Base-by-base conservation (phyloP, 2,888 invertebrate species). In the Pammene aurita region DNA sequence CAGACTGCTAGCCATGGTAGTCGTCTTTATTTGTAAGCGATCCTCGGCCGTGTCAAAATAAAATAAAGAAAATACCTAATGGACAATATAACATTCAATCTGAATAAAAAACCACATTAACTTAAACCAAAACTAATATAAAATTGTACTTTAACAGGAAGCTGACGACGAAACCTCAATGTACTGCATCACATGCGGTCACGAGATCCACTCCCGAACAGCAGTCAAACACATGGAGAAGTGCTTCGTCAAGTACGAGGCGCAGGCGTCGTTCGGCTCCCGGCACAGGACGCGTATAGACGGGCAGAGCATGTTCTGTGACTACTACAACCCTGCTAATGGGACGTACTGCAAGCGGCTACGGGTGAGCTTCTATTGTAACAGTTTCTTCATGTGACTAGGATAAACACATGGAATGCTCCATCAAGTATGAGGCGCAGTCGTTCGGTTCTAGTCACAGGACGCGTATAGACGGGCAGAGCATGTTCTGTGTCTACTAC, bases 171-270 rank as follows among this genome's bases (percentile, higher is more conserved):
- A 95, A 77, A 95, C 96, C 71, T 97, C 96, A 62, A 97, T 98
- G 94, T 98, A 98, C 85, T 99, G 99, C 86, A 97, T 99, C 42
- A 98, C 98, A 0, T 99, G 99, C 88, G 99, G 99, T 0, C 97
- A 97, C 84, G 98, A 99, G 92, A 96, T 99, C 71, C 96, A 97
- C 84, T 96, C 97, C 0, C 95, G 96, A 66, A 96, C 97, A 0
- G 98, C 98, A 0, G 95, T 98, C 18, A 97, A 97, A 79, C 99
- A 99, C 82, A 98, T 99, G 98, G 99, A 98, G 90, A 98, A 98
- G 85, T 99, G 99, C 86, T 99, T 98, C 87, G 96, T 97, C 75
- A 99, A 99, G 94, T 98, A 98, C 86, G 99, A 99, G 87, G 97
- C 98, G 57, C 98, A 99, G 89, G 97, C 98, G 1, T 98, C 98